Evolutionary conservation across 2,113 vertebrate genomes (phyloP).

Genomic region (Tetrao urogallus): DNA sequence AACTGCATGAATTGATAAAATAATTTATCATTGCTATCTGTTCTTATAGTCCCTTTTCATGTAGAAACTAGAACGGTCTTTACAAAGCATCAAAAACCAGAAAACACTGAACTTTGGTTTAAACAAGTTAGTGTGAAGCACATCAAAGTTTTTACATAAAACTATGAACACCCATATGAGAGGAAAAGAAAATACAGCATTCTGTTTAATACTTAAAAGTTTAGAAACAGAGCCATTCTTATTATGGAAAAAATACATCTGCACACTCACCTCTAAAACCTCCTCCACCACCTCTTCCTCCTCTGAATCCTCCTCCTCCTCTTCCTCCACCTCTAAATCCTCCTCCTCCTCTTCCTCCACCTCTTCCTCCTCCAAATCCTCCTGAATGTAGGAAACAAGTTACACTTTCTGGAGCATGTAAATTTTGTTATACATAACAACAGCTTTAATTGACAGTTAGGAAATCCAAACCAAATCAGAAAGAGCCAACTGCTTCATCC

Average conservation of each 20-base stretch:
- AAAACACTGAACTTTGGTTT: neutral
- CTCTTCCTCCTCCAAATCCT: conserved; percentile 83
- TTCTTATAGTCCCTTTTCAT: neutral
- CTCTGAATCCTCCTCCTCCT: conserved; percentile 74
- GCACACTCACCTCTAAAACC: conserved; percentile 81
- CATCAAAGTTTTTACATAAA: neutral
- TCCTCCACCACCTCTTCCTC: conserved; percentile 85
- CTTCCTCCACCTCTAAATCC: conserved; percentile 81
- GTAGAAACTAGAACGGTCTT: neutral
- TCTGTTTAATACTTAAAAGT: neutral
- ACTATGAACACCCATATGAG: neutral
- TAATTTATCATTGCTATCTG: neutral
- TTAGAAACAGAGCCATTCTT: neutral
- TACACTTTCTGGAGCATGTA: neutral
- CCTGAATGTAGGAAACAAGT: conserved; percentile 64
- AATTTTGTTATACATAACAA: neutral
- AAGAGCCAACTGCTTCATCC: neutral
- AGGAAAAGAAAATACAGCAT: neutral
- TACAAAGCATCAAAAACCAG: neutral
- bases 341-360: conserved; percentile 77
- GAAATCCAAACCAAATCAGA: neutral
- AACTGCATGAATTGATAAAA: neutral
- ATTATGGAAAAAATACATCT: neutral
- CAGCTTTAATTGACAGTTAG: neutral
- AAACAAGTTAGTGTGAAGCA: neutral